Evolutionary conservation across 2,797 vertebrate genomes (phyloP), one percentile per base, ranked within the genome.

Genomic region (Euphonia xanthogaster): DNA sequence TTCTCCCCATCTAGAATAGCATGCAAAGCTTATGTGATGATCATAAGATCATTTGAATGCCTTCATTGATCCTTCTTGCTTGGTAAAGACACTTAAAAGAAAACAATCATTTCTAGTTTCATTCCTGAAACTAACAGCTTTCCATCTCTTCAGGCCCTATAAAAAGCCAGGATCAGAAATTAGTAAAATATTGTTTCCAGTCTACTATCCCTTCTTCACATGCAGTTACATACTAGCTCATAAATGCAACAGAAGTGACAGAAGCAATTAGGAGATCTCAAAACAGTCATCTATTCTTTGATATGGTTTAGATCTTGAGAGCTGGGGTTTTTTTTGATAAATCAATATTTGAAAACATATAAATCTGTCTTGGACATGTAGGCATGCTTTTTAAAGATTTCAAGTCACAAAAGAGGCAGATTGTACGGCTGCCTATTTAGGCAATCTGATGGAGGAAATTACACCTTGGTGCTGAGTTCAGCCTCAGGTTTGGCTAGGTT

Each of bases 301-400:
- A 44, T 85, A 25, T 53, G 25, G 10, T 24, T 14, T 31, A 62
- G 14, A 8, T 44, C 25, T 78, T 68, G 35, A 65, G 88, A 91
- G 9, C 2, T 61, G 4, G n/a, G n/a, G n/a, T 1, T 28, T 9
- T 31, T 53, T 9, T 24, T 0, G 4, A 42, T 72, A 54, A 53
- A 60, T 39, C 12, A 74, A 5, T 68, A 50, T 47, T 50, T 47
- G 45, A 61, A 88, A 90, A 57, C 12, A 51, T 31, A 66, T 1
- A 67, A 28, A 24, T 50, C 10, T 61, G 11, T 57, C 47, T 28
- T 66, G 35, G 23, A 72, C 21, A 28, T 10, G 6, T 37, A 68
- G 5, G 14, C 3, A 28, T 1, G 1, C 48, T 42, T 57, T 53
- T 25, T 37, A 44, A 67, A 58, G 22, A 14, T 39, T 85, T 70